phyloP scores from a whole-genome alignment of 1,140 invertebrate species.

The Euura saliciscinereae region DNA sequence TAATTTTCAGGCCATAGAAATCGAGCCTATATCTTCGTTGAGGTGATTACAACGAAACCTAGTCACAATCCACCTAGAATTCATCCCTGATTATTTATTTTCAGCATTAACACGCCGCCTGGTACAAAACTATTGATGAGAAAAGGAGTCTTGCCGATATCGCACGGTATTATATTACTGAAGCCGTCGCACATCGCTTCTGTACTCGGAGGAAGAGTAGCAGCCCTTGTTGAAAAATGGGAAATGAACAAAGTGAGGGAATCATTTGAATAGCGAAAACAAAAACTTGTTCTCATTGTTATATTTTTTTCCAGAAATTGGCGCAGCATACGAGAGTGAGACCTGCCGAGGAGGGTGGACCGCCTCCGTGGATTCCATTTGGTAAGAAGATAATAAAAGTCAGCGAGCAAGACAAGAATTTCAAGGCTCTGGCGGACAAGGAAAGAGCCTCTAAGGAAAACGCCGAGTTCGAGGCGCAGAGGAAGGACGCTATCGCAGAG shows the following conservation, averaged over 20 bases:
- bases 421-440: conserved; percentile 72
- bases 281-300: background rate
- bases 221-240: conserved; percentile 88
- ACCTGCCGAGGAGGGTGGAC: conserved; percentile 71
- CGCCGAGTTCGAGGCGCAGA: conserved; percentile 83
- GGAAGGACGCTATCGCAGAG: conserved; percentile 86
- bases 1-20: conserved; percentile 77
- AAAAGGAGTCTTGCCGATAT: conserved; percentile 52
- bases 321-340: conserved; percentile 71
- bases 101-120: conserved; percentile 57
- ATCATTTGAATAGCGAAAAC: background rate
- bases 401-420: conserved; percentile 67
- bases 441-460: conserved; percentile 68
- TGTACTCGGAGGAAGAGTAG: conserved; percentile 81
- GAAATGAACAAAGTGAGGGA: conserved; percentile 74
- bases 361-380: conserved; percentile 92
- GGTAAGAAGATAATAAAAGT: conserved; percentile 75
- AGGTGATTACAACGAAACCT: conserved; percentile 52
- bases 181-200: conserved; percentile 66
- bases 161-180: conserved; percentile 76
- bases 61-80: conserved; percentile 8
- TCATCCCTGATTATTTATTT: conserved; percentile 17
- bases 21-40: conserved; percentile 69
- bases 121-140: conserved; percentile 56
- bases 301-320: conserved; percentile 63